phyloP scores from a whole-genome alignment of 2,113 vertebrate genomes.

The Tupaia tana region DNA sequence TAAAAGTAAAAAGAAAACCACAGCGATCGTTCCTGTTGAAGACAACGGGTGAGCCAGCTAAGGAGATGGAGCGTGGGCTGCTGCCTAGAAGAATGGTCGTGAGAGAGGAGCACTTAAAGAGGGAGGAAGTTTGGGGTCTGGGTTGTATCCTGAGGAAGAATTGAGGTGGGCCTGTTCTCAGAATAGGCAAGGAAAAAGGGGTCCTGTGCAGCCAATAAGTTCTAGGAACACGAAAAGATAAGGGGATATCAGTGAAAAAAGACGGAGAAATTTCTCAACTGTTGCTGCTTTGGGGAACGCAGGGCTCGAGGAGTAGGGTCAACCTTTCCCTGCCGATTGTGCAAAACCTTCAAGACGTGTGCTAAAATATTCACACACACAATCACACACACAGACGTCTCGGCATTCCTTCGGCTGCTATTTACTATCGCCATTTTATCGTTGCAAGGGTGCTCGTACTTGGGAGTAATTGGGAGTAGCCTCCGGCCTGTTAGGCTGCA shows the following conservation, averaged over 20 bases:
- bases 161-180: background rate
- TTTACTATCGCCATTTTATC: background rate
- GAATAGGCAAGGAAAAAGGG: background rate
- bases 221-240: background rate
- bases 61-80: background rate
- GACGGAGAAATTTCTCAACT: background rate
- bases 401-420: background rate
- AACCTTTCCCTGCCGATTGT: background rate
- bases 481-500: background rate
- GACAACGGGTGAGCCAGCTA: background rate
- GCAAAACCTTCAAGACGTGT: background rate
- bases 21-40: background rate
- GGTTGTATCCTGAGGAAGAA: background rate
- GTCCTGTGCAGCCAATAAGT: background rate
- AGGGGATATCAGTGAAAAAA: background rate
- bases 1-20: background rate
- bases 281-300: background rate
- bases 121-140: background rate
- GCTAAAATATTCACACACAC: background rate
- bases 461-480: background rate
- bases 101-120: background rate
- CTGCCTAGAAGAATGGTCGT: background rate
- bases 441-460: background rate
- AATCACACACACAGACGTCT: background rate
- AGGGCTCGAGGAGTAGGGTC: background rate